Base-by-base conservation (phyloP, 1,140 invertebrate species). In the Hypothenemus hampei region DNA sequence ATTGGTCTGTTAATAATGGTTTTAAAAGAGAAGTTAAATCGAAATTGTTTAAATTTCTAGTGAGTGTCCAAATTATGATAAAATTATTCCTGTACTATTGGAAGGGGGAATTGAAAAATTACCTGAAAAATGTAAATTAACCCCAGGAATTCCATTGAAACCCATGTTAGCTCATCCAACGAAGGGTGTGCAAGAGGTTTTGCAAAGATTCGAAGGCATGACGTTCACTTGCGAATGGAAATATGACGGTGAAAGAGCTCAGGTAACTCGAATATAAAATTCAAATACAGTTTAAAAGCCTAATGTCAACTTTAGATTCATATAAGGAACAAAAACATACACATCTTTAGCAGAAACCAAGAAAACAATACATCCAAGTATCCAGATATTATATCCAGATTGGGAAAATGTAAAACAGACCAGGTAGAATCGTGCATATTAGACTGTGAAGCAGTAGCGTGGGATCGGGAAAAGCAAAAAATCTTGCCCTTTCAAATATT, bases 91-190 rank as follows among this genome's bases (percentile, higher is more conserved):
- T 4, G 83, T 87, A 18, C 66, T 98, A 5, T 69, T 98, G 20
- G 73, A 86, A 64, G 76, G 91, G 59, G 93, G 93, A 5, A 75
- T 97, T n/a, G 69, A 81, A 40, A 81, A 81, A 19, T 75, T 99
- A 24, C 85, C 87, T 0, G 74, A 85, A 31, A 79, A 89, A 61
- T 99, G 96, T 69, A 87, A 89, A 64, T 77, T 98, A 29, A 88
- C 87, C 18, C 93, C 94, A 26, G 93, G 94, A 48, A 83, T 98
- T 64, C 97, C 97, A 8, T 75, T 99, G 35, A 94, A 97, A 71
- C 97, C 97, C 6, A 99, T 99, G 97, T 79, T 99, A 59, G 97
- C 97, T 2, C 94, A 98, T 74, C 97, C 97, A 10, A 96, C 96
- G 0, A 93, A 92, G 73, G 93, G 53, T 3, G 83, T 93, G 2